Evolutionary conservation across 2,797 vertebrate genomes (phyloP).

Genomic region (Naso thynnoides): DNA sequence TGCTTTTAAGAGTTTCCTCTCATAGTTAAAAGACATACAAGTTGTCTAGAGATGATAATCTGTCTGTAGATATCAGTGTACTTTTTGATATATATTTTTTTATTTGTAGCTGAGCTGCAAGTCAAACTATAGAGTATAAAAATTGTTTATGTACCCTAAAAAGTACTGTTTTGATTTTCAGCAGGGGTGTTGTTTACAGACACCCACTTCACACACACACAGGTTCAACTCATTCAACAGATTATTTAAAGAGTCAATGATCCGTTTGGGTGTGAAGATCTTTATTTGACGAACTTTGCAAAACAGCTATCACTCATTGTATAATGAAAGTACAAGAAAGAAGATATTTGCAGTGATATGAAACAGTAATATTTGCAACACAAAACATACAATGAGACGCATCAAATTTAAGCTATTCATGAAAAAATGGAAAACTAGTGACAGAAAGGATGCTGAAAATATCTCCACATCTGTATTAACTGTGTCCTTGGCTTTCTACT

Average conservation of each 20-base stretch:
- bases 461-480: background rate
- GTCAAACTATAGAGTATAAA: background rate
- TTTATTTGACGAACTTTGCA: background rate
- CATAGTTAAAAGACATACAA: background rate
- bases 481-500: slow-evolving; percentile 31
- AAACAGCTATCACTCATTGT: background rate
- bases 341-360: background rate
- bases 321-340: background rate
- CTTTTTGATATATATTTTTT: background rate
- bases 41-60: background rate
- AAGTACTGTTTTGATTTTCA: background rate
- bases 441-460: background rate
- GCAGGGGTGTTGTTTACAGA: background rate
- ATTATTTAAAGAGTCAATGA: background rate
- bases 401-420: background rate
- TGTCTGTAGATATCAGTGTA: background rate
- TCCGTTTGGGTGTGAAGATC: background rate
- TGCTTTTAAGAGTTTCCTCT: background rate
- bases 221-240: background rate
- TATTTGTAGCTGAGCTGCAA: background rate
- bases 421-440: background rate
- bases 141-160: background rate
- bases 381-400: background rate
- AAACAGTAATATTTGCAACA: background rate
- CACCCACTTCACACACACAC: background rate